Evolutionary conservation across 2,797 vertebrate genomes (phyloP), one percentile per base, ranked within the genome.

Genomic region (Saxicola maurus): DNA sequence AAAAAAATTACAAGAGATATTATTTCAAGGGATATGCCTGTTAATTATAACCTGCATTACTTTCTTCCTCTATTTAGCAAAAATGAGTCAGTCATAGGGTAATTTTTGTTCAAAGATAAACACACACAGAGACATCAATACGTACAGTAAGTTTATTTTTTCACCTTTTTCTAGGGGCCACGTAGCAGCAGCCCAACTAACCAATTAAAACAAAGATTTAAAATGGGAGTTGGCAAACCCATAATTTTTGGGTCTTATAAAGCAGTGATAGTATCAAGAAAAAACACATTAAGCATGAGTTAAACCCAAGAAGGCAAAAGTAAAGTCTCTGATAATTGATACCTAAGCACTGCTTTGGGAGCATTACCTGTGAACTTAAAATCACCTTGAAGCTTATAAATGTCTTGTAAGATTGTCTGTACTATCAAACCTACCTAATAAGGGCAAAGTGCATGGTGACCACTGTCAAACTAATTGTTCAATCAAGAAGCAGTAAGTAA

Each of bases 321-420:
- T 45, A 66, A 82, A 38, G 6, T 31, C 65, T 56, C 67, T 45
- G 38, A 42, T 55, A 85, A 89, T 14, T 7, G 3, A 85, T 76
- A 76, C 16, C 52, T 43, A 78, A 72, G 25, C 37, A 57, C 17
- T 1, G 30, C 73, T 94, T 66, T 23, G n/a, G 28, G 73, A 91
- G 43, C 87, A 92, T 51, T 73, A 91, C 33, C 53, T 67, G 24
- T 83, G 93, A 95, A 92, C 91, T 91, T 61, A 88, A 87, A 87
- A 85, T 92, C 89, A 95, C 90, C 89, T 94, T 95, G 85, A 82
- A 90, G 87, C 71, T 89, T 82, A 82, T 17, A 81, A 89, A 84
- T 6, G 38, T 71, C 75, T 62, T 82, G 10, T 79, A 72, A 85
- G 45, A 85, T 67, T 78, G 62, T 82, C 81, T 81, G 40, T 45